Percentiles rank a stretch among this genome's conserved stretches.
phyloP scores from a whole-genome alignment of 2,113 vertebrate genomes.

The Acrocephalus kingi region DNA sequence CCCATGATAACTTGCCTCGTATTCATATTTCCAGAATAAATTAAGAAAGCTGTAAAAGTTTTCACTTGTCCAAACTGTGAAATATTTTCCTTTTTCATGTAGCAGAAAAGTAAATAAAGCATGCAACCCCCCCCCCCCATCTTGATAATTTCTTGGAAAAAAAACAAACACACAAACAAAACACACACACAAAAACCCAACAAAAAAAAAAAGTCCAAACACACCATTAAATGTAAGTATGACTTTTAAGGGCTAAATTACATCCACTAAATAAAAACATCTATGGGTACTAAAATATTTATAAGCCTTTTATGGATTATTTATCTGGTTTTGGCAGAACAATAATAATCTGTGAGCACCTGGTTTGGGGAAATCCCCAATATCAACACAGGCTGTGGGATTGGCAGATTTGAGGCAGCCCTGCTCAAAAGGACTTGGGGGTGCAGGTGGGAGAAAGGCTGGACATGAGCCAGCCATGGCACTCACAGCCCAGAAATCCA shows the following conservation, averaged over 20 bases:
- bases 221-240: background rate
- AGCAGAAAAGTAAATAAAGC: background rate
- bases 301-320: background rate
- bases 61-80: background rate
- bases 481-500: background rate
- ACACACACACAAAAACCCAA: too few species aligned
- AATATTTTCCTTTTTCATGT: background rate
- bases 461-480: background rate
- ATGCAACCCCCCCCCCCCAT: accelerated
- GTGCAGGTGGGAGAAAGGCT: background rate
- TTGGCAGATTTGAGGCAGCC: background rate
- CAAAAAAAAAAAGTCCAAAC: background rate
- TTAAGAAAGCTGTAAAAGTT: background rate
- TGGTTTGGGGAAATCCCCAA: accelerated
- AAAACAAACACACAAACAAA: background rate
- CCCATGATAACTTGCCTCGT: accelerated
- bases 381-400: background rate
- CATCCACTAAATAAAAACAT: background rate
- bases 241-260: background rate
- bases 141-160: background rate
- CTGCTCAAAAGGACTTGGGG: background rate
- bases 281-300: background rate
- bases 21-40: background rate
- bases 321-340: background rate
- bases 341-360: background rate